Percentiles rank a stretch among this genome's conserved stretches.
Evolutionary conservation across 2,113 vertebrate species (phyloP).

Genomic region (Danio rerio): DNA sequence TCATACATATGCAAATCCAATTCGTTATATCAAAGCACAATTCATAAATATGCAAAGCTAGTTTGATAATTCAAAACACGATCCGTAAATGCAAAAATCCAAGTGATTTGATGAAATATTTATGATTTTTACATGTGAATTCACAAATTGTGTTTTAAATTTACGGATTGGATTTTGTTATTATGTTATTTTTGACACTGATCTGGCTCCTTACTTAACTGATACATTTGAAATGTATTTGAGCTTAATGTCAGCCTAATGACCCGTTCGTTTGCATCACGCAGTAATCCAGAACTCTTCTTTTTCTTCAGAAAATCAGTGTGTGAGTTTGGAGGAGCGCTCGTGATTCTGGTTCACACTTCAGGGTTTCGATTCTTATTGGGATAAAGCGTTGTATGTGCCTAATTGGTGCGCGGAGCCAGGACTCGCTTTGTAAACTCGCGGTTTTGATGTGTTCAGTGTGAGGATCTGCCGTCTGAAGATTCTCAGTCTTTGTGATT

Average conservation of each 20-base stretch:
- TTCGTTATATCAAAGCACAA: too few relatives aligned
- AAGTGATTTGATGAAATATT: too few relatives aligned
- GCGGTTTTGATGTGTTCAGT: constrained; percentile 51
- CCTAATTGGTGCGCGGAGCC: constrained; percentile 3
- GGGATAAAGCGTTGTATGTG: constrained; percentile 18
- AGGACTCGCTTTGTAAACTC: constrained; percentile 27
- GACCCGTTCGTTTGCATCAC: not conserved
- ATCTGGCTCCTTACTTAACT: too few relatives aligned
- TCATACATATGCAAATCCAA: too few relatives aligned
- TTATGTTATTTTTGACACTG: too few relatives aligned
- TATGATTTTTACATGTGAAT: too few relatives aligned
- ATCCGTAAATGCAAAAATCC: too few relatives aligned
- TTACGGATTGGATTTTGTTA: too few relatives aligned
- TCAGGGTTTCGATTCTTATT: constrained; percentile 23
- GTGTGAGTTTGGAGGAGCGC: constrained; percentile 3
- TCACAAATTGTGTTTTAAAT: too few relatives aligned
- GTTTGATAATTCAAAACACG: too few relatives aligned
- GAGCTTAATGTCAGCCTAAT: not conserved
- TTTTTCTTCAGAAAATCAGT: constrained; percentile 13
- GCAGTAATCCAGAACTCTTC: not conserved
- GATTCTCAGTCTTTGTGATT: constrained; percentile 36
- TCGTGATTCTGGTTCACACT: constrained; percentile 26
- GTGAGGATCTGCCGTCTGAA: constrained; percentile 34
- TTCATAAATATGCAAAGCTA: too few relatives aligned
- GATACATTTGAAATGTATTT: not conserved